phyloP scores from a whole-genome alignment of 2,888 invertebrate species.

The Catocala nupta region DNA sequence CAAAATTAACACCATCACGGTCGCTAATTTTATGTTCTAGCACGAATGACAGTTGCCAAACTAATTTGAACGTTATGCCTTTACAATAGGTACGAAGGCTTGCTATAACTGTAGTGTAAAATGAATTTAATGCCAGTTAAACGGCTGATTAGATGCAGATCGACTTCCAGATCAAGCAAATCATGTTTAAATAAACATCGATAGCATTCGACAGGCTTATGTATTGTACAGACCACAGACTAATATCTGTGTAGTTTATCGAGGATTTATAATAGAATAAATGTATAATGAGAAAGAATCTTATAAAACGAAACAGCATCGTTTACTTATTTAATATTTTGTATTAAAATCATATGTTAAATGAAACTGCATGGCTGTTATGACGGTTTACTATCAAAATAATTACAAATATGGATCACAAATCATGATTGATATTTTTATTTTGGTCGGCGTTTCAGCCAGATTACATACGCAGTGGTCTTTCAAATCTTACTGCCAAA shows the following conservation, averaged over 20 bases:
- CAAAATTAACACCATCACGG: conserved; percentile 45
- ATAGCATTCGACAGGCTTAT: conserved; percentile 51
- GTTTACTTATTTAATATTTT: too few species aligned
- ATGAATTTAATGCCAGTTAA: conserved; percentile 47
- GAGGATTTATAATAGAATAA: background rate
- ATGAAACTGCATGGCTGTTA: too few species aligned
- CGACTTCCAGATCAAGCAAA: conserved; percentile 60
- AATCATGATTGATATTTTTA: too few species aligned
- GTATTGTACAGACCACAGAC: conserved; percentile 12
- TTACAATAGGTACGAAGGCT: background rate
- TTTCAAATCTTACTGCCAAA: too few species aligned
- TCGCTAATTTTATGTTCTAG: conserved; percentile 27
- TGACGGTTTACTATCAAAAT: too few species aligned
- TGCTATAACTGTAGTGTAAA: conserved; percentile 18
- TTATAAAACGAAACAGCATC: too few species aligned
- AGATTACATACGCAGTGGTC: too few species aligned
- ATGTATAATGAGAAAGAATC: too few species aligned
- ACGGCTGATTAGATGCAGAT: conserved; percentile 57
- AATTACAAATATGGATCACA: too few species aligned
- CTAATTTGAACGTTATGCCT: conserved; percentile 5
- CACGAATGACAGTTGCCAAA: background rate
- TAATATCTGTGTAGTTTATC: conserved; percentile 5
- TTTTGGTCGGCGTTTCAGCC: too few species aligned
- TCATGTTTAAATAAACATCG: conserved; percentile 62
- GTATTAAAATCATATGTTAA: too few species aligned